These are phyloP conservation scores for Crossaster papposus DNA, from an alignment of 53 echinoderm and acorn worm species.

Conservation along the genomic window DNA sequence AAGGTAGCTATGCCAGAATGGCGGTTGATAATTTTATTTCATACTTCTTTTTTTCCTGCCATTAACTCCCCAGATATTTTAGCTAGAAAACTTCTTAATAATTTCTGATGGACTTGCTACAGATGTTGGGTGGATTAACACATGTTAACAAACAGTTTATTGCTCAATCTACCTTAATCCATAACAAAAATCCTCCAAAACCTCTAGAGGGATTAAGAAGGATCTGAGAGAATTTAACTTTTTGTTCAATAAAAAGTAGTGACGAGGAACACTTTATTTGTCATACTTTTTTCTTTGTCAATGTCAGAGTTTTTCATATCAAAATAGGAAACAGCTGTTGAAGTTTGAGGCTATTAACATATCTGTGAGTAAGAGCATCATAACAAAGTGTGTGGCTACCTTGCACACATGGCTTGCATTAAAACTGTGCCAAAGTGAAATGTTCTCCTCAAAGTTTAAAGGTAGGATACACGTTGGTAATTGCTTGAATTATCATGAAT, in stretches of 20 bases:
- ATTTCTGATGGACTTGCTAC: no score
- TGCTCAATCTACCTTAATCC: no score
- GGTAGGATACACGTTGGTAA: no score
- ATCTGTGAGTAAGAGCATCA: not conserved
- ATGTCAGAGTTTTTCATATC: not conserved
- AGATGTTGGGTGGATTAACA: no score
- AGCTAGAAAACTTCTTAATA: no score
- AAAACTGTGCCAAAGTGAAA: not conserved
- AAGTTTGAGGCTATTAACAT: not conserved
- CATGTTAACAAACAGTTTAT: no score
- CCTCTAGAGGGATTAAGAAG: not conserved
- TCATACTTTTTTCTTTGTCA: not conserved
- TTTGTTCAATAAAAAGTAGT: not conserved
- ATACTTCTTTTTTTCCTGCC: no score
- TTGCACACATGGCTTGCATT: constrained; percentile 35
- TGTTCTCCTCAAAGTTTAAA: constrained; percentile 16
- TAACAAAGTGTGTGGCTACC: not conserved
- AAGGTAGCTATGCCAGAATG: not conserved
- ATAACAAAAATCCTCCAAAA: no score
- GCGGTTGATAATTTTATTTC: not conserved
- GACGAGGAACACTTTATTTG: not conserved
- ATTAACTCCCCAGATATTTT: no score
- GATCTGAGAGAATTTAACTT: not conserved
- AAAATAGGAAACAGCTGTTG: constrained; percentile 22
- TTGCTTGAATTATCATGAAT: no score